Evolutionary conservation across 2,888 invertebrate species (phyloP).

Genomic region (Dynastes grantii): DNA sequence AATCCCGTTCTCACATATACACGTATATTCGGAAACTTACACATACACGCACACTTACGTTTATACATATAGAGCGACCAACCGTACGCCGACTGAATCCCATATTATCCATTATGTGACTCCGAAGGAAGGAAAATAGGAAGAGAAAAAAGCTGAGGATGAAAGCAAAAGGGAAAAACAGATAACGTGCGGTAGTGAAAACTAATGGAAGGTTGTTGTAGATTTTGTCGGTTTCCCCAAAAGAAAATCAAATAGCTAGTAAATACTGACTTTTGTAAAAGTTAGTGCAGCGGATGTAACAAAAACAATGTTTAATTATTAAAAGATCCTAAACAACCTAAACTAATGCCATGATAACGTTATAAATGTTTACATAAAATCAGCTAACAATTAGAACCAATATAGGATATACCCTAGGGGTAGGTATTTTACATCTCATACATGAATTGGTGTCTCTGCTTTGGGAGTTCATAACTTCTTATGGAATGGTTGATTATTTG

Average conservation of each 20-base stretch:
- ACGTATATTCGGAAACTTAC: slow-evolving; percentile 23
- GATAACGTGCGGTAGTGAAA: slow-evolving; percentile 16
- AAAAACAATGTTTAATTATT: too few relatives aligned
- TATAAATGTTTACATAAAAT: too few relatives aligned
- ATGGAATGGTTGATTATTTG: too few relatives aligned
- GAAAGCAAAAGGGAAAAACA: slow-evolving; percentile 42
- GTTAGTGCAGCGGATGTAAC: too few relatives aligned
- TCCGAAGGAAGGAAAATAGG: slow-evolving; percentile 29
- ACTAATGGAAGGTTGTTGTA: slow-evolving; percentile 33
- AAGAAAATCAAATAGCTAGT: slow-evolving; percentile 15
- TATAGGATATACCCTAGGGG: too few relatives aligned
- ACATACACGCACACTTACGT: slow-evolving; percentile 26
- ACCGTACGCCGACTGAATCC: slow-evolving; percentile 39
- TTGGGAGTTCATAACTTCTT: too few relatives aligned
- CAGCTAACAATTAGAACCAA: too few relatives aligned
- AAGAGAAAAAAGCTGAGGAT: slow-evolving; percentile 13
- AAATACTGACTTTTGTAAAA: background rate
- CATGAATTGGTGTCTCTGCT: too few relatives aligned
- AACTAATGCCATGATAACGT: too few relatives aligned
- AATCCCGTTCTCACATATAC: slow-evolving; percentile 48
- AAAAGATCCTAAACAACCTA: too few relatives aligned
- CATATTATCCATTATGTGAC: slow-evolving; percentile 43
- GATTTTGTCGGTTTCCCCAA: background rate
- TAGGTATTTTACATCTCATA: too few relatives aligned
- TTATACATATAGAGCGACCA: slow-evolving; percentile 32